Evolutionary conservation across 2,888 invertebrate genomes (phyloP), one percentile per base, ranked within the genome.

Genomic region (Caenorhabditis uteleia): DNA sequence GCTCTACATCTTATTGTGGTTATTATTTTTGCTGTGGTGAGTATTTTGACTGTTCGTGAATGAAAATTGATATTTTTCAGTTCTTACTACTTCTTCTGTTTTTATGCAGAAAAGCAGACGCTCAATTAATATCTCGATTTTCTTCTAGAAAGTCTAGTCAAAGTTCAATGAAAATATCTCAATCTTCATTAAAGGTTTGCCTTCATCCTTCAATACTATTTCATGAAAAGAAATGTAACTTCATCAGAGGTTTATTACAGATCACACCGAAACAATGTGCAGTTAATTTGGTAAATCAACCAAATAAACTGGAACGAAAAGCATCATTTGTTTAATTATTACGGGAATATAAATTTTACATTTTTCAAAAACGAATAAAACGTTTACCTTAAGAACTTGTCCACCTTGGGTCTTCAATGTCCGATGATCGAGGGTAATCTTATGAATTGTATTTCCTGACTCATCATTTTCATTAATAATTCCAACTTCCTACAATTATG

Each of bases 341-440:
- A 26, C 18, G 16, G 6, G 7, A 20, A 20, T 20, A 39, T 21
- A 21, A 39, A 39, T 14, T 21, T 39, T 14, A 21, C 16, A 23
- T 10, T 7, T 29, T 14, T 29, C 7, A 7, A 10, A 7, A 29
- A 14, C 31, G 3, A 23, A 23, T 23, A 39, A 39, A 23, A 18
- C 12, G 4, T 14, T 27, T 20, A 79, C 79, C 71, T 75, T 64
- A n/a, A 79, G 53, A 8, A 69, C 49, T 23, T 76, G 56, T 16
- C 77, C 75, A 34, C 58, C 75, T 42, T 68, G 67, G 2, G 77
- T 79, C 45, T 78, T 79, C 26, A 79, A 53, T 7, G 70, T 62
- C n/a, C 72, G 60, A 21, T 73, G 68, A 43, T 79, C 79, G 8
- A 79, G 67, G 7, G 67, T 48, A 21, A 79, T 42, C 43, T 76